phyloP scores from a whole-genome alignment of 2,888 invertebrate species.

The Cephus spinipes region DNA sequence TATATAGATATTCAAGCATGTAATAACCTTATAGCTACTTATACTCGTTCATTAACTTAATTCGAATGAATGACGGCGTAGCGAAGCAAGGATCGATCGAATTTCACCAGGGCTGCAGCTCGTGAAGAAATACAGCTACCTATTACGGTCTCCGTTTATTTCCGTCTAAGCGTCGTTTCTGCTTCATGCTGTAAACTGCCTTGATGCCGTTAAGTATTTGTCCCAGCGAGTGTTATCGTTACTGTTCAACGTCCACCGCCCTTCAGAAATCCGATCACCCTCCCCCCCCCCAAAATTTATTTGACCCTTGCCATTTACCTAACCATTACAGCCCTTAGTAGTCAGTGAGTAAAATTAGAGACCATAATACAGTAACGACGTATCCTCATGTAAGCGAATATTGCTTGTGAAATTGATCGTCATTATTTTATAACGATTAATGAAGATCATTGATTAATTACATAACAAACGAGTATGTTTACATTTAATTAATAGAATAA shows the following conservation, averaged over 20 bases:
- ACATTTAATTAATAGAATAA: not conserved
- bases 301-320: not conserved
- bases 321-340: not conserved
- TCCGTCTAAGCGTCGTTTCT: not conserved
- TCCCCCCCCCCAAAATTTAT: not conserved
- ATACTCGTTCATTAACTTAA: not conserved
- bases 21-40: not conserved
- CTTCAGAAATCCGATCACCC: not conserved
- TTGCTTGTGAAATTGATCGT: not conserved
- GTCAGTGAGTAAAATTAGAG: not conserved
- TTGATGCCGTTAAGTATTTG: not conserved
- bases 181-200: not conserved
- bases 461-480: not conserved
- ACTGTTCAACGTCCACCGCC: not conserved
- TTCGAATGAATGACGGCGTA: not conserved
- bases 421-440: not conserved
- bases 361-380: not conserved
- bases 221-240: not conserved
- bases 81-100: not conserved
- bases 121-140: not conserved
- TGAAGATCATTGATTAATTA: not conserved
- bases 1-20: not conserved
- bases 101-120: not conserved
- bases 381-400: not conserved
- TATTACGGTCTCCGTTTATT: not conserved